Percentiles rank a stretch among this genome's conserved stretches.
Evolutionary conservation across 2,113 vertebrate species (phyloP).

Genomic region (Carettochelys insculpta): DNA sequence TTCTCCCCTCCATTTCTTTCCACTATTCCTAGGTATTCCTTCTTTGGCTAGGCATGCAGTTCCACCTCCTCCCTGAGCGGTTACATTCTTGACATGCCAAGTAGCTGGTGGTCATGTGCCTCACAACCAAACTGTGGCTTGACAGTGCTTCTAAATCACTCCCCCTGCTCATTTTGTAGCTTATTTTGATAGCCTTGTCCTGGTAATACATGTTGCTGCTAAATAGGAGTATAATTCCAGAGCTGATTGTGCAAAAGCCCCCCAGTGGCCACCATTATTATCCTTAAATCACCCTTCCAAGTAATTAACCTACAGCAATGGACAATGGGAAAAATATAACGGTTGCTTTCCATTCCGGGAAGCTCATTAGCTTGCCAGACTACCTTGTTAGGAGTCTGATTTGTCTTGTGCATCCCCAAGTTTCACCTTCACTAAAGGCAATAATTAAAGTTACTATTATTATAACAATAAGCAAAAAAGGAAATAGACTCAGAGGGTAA

Average conservation of each 20-base stretch:
- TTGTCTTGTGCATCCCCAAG: too few species aligned
- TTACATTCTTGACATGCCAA: not conserved
- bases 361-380: too few species aligned
- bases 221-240: rapidly evolving
- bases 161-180: not conserved
- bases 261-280: rapidly evolving
- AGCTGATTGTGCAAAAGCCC: not conserved
- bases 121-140: not conserved
- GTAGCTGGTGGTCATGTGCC: not conserved
- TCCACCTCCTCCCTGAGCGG: not conserved
- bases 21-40: not conserved
- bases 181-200: not conserved
- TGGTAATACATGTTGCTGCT: not conserved
- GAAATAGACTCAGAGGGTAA: too few species aligned
- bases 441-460: too few species aligned
- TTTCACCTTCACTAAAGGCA: too few species aligned
- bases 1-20: not conserved
- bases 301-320: too few species aligned
- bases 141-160: not conserved
- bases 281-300: not conserved
- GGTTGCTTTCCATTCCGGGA: too few species aligned
- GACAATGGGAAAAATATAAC: too few species aligned
- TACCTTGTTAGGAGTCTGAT: too few species aligned
- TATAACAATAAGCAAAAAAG: too few species aligned
- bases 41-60: not conserved